Conservation (phyloP, 2,113 vertebrate species). For the Ciconia maguari region DNA sequence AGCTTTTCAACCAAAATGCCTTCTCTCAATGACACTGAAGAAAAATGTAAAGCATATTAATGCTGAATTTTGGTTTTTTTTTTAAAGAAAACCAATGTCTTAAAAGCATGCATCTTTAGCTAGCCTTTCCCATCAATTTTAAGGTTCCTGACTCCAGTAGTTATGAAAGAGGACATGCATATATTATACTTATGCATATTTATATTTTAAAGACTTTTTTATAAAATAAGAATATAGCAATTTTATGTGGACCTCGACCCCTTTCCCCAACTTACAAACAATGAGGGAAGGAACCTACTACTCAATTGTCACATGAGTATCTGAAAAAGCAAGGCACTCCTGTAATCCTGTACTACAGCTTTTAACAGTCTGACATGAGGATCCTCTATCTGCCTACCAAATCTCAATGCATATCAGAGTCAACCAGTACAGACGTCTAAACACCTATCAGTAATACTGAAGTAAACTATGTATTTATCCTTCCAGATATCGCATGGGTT, state of each 20-base stretch:
- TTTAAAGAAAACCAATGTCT: background rate
- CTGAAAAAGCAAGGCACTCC: background rate
- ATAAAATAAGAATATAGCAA: background rate
- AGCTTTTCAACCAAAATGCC: background rate
- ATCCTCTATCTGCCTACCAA: background rate
- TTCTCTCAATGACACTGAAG: background rate
- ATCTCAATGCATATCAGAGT: background rate
- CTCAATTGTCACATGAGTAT: background rate
- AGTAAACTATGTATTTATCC: background rate
- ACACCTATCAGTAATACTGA: background rate
- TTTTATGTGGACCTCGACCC: accelerated
- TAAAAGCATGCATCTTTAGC: background rate
- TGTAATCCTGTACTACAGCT: background rate
- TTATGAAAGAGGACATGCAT: background rate
- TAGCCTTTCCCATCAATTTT: background rate
- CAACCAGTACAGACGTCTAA: background rate
- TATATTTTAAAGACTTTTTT: background rate
- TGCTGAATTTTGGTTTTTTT: background rate
- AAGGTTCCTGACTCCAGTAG: background rate
- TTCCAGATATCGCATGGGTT: background rate
- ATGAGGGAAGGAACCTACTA: background rate
- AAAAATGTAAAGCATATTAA: background rate
- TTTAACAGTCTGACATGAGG: background rate
- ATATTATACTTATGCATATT: background rate
- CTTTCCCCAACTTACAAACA: background rate